phyloP scores from a whole-genome alignment of 2,113 vertebrate genomes.

The Embiotoca jacksoni region DNA sequence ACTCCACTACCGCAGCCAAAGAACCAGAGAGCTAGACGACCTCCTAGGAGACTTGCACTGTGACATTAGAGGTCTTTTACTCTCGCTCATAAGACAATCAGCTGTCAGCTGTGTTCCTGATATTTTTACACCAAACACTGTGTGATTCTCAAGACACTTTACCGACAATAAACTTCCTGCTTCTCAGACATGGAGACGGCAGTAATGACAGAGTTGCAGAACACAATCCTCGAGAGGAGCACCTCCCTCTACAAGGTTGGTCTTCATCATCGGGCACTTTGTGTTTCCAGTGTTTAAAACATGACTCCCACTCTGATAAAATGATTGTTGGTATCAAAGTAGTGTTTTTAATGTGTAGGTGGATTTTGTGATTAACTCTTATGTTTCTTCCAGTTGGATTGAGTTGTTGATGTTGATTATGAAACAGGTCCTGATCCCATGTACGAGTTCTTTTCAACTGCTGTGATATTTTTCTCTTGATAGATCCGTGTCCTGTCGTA shows the following conservation, averaged over 20 bases:
- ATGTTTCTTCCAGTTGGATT: constrained; percentile 4
- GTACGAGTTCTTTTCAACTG: constrained; percentile 20
- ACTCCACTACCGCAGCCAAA: constrained; percentile 92
- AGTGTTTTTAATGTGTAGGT: constrained; percentile 20
- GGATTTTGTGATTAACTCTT: constrained; percentile 20
- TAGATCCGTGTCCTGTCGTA: background rate
- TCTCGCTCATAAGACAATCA: background rate
- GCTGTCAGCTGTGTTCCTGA: background rate
- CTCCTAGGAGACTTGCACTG: constrained; percentile 94
- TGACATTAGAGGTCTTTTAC: constrained; percentile 87
- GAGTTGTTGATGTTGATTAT: constrained; percentile 26
- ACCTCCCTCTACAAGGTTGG: constrained; percentile 84
- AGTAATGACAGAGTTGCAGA: constrained; percentile 93
- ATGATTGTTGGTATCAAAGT: constrained; percentile 11
- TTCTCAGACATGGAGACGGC: constrained; percentile 91
- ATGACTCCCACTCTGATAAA: constrained; percentile 25
- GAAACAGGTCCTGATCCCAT: constrained; percentile 9
- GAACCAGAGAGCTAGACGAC: constrained; percentile 92
- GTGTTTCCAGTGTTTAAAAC: constrained; percentile 26
- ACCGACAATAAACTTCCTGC: constrained; percentile 12
- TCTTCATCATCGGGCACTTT: background rate
- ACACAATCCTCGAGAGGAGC: constrained; percentile 87
- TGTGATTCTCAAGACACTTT: background rate
- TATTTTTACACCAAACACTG: background rate
- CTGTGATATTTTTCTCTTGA: constrained; percentile 18